Percentiles rank a stretch among this genome's conserved stretches.
phyloP scores from a whole-genome alignment of 2,113 vertebrate genomes.

The Pangasianodon hypophthalmus region DNA sequence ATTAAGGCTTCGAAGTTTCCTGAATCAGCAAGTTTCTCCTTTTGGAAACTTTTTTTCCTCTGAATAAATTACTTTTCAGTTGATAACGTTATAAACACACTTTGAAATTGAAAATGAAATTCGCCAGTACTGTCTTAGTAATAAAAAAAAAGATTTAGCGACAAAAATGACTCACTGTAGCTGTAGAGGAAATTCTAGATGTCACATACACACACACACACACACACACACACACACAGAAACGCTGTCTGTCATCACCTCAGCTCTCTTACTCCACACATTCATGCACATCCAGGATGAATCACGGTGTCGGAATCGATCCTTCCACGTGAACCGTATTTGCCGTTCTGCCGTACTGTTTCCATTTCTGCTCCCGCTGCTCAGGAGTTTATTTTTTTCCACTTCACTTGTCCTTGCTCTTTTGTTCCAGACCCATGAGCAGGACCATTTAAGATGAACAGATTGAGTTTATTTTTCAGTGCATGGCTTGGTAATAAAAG shows the following conservation, averaged over 20 bases:
- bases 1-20: slow-evolving; percentile 7
- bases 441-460: background rate
- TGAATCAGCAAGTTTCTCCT: background rate
- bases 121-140: background rate
- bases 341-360: background rate
- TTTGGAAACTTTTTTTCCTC: background rate
- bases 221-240: slow-evolving; percentile 6
- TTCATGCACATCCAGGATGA: background rate
- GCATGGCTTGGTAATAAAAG: background rate
- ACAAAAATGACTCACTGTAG: background rate
- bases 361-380: background rate
- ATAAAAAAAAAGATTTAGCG: background rate
- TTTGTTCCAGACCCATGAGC: background rate
- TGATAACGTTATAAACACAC: slow-evolving; percentile 17
- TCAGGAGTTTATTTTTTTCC: background rate
- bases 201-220: background rate
- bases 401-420: background rate
- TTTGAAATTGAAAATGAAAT: slow-evolving; percentile 27
- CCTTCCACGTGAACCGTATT: background rate
- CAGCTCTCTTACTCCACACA: background rate
- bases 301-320: background rate
- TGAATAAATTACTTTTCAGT: background rate
- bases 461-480: background rate
- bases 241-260: background rate
- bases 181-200: background rate